A percentile compares a stretch with the other conserved stretches of the same genome.
These are phyloP conservation scores for Galago senegalensis DNA, from an alignment of 2,797 vertebrate species.

Conservation along the genomic window DNA sequence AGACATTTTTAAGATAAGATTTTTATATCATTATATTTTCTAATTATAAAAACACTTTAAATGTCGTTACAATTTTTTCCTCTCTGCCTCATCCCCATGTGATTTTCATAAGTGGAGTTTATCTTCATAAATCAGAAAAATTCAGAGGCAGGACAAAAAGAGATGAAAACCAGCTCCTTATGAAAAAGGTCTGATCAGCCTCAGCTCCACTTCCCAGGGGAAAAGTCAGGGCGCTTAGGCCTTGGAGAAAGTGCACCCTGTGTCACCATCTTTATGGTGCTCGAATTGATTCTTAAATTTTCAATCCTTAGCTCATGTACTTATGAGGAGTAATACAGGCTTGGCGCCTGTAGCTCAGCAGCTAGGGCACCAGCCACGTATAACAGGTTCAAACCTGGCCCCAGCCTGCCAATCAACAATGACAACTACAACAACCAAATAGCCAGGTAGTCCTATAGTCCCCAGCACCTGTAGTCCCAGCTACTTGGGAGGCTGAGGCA, in stretches of 20 bases:
- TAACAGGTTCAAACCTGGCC: too few relatives aligned
- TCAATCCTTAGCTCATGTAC: neutral
- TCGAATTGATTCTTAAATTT: neutral
- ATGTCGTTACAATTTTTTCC: neutral
- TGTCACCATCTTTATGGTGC: neutral
- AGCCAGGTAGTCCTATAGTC: too few relatives aligned
- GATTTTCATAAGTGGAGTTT: neutral
- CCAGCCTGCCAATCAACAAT: too few relatives aligned
- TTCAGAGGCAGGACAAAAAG: neutral
- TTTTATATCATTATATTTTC: neutral
- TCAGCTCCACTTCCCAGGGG: neutral
- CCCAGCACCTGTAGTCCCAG: too few relatives aligned
- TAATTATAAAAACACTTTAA: neutral
- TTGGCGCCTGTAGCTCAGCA: too few relatives aligned
- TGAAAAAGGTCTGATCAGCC: neutral
- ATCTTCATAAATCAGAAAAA: neutral
- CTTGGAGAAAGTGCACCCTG: neutral
- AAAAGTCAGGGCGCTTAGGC: neutral
- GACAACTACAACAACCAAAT: too few relatives aligned
- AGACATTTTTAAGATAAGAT: neutral
- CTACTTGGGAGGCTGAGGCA: too few relatives aligned
- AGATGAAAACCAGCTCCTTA: neutral
- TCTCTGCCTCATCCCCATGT: neutral
- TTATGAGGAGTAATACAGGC: neutral
- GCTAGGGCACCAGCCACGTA: too few relatives aligned